Base-by-base conservation (phyloP, 1,140 invertebrate species). In the Adelges cooleyi region DNA sequence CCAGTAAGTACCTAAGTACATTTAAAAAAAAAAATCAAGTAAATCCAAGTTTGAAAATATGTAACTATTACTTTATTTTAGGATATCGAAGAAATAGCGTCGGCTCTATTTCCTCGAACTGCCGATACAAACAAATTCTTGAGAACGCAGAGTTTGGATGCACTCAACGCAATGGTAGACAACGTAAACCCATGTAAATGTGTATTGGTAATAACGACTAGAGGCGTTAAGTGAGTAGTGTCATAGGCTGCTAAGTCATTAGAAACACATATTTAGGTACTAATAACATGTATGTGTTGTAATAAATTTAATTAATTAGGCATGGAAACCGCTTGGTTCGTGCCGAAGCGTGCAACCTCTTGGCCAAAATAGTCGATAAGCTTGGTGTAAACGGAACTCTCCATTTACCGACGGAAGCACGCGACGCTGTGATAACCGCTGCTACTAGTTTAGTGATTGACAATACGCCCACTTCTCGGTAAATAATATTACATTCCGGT, bases 61-160 rank as follows among this genome's bases (percentile, higher is more conserved):
- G n/a, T n/a, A n/a, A n/a, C n/a, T n/a, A n/a, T n/a, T 33, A 22
- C n/a, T 22, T 22, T 36, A 51, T 48, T 40, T 51, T 72, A 90
- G 78, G 93, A 97, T 74, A 74, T 91, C 18, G 94, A 97, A 71
- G 89, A 92, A 69, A 81, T 92, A 65, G 83, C 84, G 0, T 82
- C 80, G 20, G 82, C 86, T 8, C 74, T 98, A 23, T 76, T 98
- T 17, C 84, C 89, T 67, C 85, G 92, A 69, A 89, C 89, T 40
- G 89, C 90, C 0, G 94, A 97, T 72, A 95, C 90, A 1, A 95
- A 95, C 74, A 85, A 86, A 69, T 98, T 97, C 73, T 79, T 97
- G 23, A 79, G 92, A 40, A 86, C 85, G 17, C 93, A 96, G 74
- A 86, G 90, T 11, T 86, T 89, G 17, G 77, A 79, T n/a, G 87